phyloP scores from a whole-genome alignment of 2,113 vertebrate genomes.

The Sander lucioperca region DNA sequence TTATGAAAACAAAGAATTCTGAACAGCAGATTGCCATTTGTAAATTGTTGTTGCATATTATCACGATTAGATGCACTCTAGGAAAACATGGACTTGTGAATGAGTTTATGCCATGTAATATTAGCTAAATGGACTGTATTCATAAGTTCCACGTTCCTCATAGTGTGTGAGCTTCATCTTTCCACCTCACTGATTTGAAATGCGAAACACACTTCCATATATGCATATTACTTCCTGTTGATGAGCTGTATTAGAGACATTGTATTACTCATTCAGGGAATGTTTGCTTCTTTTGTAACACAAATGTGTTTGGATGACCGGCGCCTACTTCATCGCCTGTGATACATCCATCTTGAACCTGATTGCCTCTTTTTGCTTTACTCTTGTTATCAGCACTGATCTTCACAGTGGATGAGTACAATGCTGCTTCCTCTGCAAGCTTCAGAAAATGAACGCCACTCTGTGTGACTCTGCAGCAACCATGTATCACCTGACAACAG shows the following conservation, averaged over 20 bases:
- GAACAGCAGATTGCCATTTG: background rate
- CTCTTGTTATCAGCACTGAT: conserved; percentile 36
- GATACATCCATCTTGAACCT: conserved; percentile 30
- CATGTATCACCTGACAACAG: conserved; percentile 47
- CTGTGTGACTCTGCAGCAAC: conserved; percentile 37
- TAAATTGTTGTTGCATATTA: background rate
- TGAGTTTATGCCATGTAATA: background rate
- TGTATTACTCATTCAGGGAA: conserved; percentile 20
- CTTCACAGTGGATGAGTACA: conserved; percentile 39
- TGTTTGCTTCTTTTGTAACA: conserved; percentile 7
- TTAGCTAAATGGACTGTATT: background rate
- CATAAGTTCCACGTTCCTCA: background rate
- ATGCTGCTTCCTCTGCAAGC: conserved; percentile 29
- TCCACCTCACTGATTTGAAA: conserved; percentile 17
- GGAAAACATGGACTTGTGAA: background rate
- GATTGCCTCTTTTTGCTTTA: background rate
- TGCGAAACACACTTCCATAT: background rate
- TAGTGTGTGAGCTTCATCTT: conserved; percentile 18
- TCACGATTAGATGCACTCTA: background rate
- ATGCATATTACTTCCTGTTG: conserved; percentile 43
- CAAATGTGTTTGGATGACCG: conserved; percentile 10
- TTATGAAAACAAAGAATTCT: background rate
- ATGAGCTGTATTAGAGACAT: background rate
- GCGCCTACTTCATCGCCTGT: background rate
- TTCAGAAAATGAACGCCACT: conserved; percentile 65